A percentile compares a stretch with the other conserved stretches of the same genome.
phyloP scores from a whole-genome alignment of 2,113 vertebrate species.

The Genyomyrus donnyi region DNA sequence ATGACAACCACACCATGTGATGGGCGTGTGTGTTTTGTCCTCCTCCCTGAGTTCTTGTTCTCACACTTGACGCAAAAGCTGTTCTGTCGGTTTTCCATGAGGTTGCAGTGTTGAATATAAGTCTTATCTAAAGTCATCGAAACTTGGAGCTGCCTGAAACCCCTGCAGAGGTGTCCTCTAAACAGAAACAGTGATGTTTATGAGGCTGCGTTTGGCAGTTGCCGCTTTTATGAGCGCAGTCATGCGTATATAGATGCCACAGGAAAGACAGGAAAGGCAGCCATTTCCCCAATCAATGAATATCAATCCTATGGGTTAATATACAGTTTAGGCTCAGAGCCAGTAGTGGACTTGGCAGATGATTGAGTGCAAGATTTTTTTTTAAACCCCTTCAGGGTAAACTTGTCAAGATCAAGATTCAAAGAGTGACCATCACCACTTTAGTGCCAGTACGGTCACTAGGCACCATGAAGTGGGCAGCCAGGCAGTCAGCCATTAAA shows the following conservation, averaged over 20 bases:
- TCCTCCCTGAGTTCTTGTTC: not conserved
- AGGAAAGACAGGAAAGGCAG: not conserved
- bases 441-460: not conserved
- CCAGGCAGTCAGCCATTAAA: not conserved
- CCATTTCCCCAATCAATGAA: not conserved
- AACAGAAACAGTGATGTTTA: not conserved
- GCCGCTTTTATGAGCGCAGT: not conserved
- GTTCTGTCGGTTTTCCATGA: not conserved
- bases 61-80: not conserved
- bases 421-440: not conserved
- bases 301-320: not conserved
- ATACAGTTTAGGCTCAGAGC: not conserved
- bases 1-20: conserved; percentile 1
- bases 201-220: not conserved
- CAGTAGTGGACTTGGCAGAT: not conserved
- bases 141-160: not conserved
- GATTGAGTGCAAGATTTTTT: not conserved
- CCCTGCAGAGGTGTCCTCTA: not conserved
- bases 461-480: not conserved
- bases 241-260: not conserved
- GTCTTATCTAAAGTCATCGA: not conserved
- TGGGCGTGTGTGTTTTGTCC: not conserved
- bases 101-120: not conserved
- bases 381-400: not conserved
- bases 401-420: not conserved